Percentiles rank a stretch among this genome's conserved stretches.
Evolutionary conservation across 2,113 vertebrate genomes (phyloP).

Genomic region (human (Homo sapiens)): GRCh38 chr18:25218001-25218500

Average conservation of each 20-base stretch:
- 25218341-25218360: not conserved
- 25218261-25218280: not conserved
- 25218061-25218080: not conserved
- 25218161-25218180: not conserved
- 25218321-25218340: not conserved
- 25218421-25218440: too few relatives aligned
- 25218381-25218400: too few relatives aligned
- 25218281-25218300: not conserved
- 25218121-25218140: not conserved
- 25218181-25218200: not conserved
- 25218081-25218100: not conserved
- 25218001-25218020: not conserved
- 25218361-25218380: not conserved
- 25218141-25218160: not conserved
- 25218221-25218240: not conserved
- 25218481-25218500: too few relatives aligned
- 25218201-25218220: not conserved
- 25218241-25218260: not conserved
- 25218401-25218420: too few relatives aligned
- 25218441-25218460: too few relatives aligned
- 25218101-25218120: not conserved
- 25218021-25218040: not conserved
- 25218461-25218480: too few relatives aligned
- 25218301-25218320: not conserved
- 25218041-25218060: not conserved